Conservation (phyloP, 2,888 invertebrate species). For the Zeuzera pyrina region DNA sequence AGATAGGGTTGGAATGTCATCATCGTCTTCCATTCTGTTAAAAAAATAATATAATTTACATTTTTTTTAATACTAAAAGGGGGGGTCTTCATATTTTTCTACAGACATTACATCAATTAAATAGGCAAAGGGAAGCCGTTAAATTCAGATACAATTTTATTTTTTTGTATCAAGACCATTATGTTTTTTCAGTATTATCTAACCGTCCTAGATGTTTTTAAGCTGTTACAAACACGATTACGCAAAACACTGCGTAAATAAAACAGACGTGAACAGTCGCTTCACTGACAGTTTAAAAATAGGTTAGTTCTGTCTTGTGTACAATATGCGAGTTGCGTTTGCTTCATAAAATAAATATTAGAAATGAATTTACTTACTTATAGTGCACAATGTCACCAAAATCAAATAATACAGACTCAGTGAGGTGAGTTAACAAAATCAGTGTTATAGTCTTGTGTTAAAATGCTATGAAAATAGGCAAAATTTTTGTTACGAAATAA, state of each 20-base stretch:
- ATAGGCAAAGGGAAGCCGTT: background rate
- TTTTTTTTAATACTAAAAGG: background rate
- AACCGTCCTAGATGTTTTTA: background rate
- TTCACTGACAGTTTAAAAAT: conserved; percentile 47
- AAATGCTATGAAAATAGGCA: too few relatives aligned
- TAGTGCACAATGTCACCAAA: background rate
- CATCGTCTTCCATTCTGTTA: conserved; percentile 55
- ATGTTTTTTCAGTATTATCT: background rate
- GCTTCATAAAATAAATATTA: conserved; percentile 14
- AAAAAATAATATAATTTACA: background rate
- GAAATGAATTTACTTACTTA: conserved; percentile 21
- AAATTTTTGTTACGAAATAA: too few relatives aligned
- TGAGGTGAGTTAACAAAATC: background rate
- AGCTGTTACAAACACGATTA: conserved; percentile 13
- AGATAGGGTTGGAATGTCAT: conserved; percentile 78
- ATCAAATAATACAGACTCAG: background rate
- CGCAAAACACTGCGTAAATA: too few relatives aligned
- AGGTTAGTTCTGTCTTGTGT: conserved; percentile 42
- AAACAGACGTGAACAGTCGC: conserved; percentile 16
- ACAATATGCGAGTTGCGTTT: conserved; percentile 14
- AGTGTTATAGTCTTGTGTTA: background rate
- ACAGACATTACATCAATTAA: background rate
- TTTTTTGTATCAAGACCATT: too few relatives aligned
- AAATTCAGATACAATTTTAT: too few relatives aligned
- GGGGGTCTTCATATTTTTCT: too few relatives aligned